Evolutionary conservation across 2,797 vertebrate genomes (phyloP).

Genomic region (Cryptoblepharus egeriae): DNA sequence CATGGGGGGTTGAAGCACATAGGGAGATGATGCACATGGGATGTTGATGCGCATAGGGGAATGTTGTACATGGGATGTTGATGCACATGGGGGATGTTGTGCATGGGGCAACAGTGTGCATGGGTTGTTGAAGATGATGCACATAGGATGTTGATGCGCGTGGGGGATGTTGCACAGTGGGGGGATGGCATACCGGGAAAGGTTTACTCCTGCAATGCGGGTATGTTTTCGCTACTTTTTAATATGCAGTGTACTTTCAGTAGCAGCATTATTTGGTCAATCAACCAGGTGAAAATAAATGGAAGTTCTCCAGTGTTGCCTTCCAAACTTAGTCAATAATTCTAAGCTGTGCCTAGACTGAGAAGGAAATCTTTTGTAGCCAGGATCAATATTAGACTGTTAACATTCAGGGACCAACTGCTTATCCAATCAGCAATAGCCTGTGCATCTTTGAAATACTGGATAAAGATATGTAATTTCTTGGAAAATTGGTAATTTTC

Average conservation of each 20-base stretch:
- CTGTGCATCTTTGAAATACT: background rate
- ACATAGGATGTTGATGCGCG: no score
- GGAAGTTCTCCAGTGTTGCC: background rate
- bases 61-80: no score
- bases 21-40: no score
- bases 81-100: no score
- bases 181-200: no score
- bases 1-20: no score
- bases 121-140: no score
- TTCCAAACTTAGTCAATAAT: background rate
- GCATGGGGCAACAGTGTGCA: no score
- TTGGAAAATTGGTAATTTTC: background rate
- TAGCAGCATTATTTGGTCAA: background rate
- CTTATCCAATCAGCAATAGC: background rate
- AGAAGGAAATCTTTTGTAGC: rapidly evolving
- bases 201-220: no score
- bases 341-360: background rate
- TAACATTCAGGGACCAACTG: background rate
- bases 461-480: background rate
- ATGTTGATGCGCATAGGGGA: no score
- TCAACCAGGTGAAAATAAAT: background rate
- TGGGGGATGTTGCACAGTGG: no score
- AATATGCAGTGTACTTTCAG: background rate
- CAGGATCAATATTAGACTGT: background rate
- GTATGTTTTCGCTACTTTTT: no score